phyloP scores from a whole-genome alignment of 2,113 vertebrate species.

The Psilopogon haemacephalus region DNA sequence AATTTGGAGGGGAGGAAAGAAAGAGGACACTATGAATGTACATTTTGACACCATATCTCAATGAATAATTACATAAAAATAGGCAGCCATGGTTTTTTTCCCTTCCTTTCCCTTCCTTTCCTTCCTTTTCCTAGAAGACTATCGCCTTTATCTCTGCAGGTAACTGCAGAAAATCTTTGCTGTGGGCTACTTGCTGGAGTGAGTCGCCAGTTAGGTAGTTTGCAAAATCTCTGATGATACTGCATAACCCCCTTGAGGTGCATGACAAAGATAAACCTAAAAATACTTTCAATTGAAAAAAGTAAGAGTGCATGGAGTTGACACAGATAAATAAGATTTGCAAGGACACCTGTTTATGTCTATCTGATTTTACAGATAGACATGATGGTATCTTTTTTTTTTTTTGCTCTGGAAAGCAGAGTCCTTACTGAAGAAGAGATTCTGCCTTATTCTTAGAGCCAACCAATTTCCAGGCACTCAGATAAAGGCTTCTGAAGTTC shows the following conservation, averaged over 20 bases:
- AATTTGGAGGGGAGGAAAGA: neutral
- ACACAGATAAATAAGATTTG: neutral
- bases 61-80: neutral
- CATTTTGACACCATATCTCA: neutral
- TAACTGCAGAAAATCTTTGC: neutral
- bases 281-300: neutral
- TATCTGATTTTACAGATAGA: neutral
- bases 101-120: neutral
- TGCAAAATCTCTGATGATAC: neutral
- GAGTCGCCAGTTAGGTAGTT: neutral
- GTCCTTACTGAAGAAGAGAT: neutral
- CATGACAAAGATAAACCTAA: neutral
- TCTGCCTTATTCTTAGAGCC: neutral
- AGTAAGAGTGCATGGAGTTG: fast-evolving
- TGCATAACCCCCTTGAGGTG: neutral
- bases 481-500: neutral
- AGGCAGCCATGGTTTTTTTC: neutral
- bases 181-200: neutral
- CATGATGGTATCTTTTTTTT: neutral
- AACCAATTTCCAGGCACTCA: neutral
- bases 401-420: neutral
- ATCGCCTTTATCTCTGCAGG: neutral
- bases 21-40: neutral
- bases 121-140: neutral
- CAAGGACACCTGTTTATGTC: neutral